A percentile compares a stretch with the other conserved stretches of the same genome.
Evolutionary conservation across 2,113 vertebrate species (phyloP).

Genomic region (Calidris pugnax): DNA sequence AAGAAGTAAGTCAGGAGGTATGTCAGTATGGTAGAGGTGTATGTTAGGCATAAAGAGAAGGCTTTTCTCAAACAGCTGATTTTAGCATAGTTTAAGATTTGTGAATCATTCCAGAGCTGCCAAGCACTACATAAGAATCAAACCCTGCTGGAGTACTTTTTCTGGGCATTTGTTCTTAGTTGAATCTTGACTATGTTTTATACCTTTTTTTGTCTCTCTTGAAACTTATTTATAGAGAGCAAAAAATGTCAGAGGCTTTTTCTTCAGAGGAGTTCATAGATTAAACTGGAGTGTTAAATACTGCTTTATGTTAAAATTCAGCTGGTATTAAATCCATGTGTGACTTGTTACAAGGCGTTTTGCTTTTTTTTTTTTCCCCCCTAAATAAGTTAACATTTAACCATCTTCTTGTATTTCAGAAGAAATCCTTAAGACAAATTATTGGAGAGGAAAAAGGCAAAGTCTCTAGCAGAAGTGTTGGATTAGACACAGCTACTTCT

Average conservation of each 20-base stretch:
- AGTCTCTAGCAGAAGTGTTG: slow-evolving; percentile 54
- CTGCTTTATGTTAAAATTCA: neutral
- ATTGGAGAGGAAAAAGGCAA: slow-evolving; percentile 64
- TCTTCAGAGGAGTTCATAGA: neutral
- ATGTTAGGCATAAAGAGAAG: neutral
- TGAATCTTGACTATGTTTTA: neutral
- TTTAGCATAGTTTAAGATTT: neutral
- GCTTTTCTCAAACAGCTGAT: neutral
- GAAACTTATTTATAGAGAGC: neutral
- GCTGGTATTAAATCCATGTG: neutral
- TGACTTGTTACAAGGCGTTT: neutral
- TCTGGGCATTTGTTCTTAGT: neutral
- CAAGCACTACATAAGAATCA: fast-evolving
- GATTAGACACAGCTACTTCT: slow-evolving; percentile 49
- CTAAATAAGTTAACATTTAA: neutral
- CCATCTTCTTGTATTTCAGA: slow-evolving; percentile 71
- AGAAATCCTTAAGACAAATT: slow-evolving; percentile 57
- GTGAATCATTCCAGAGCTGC: neutral
- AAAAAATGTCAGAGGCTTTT: neutral
- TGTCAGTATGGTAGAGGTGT: fast-evolving
- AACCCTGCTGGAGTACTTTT: neutral
- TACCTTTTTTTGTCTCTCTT: neutral
- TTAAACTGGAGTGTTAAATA: neutral
- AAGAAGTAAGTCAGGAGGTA: neutral
- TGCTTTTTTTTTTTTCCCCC: too few species aligned